These are phyloP conservation scores for Galerucella nymphaeae DNA, from an alignment of 2,888 invertebrate species.

Conservation along the genomic window DNA sequence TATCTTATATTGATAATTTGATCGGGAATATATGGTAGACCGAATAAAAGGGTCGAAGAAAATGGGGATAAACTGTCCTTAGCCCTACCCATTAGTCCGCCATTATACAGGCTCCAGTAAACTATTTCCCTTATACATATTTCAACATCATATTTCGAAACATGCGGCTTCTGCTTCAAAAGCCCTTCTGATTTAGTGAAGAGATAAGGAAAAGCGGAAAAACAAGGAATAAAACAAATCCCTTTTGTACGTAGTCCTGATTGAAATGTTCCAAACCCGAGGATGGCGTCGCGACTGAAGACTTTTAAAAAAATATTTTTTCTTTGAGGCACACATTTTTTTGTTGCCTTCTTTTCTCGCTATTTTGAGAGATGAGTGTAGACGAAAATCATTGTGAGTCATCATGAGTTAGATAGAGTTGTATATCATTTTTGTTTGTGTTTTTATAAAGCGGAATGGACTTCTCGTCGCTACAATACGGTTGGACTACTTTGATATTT, in stretches of 20 bases:
- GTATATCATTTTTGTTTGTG: neutral
- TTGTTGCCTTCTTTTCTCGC: slow-evolving; percentile 7
- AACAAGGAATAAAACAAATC: slow-evolving; percentile 43
- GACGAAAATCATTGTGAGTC: slow-evolving; percentile 23
- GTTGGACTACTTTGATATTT: neutral
- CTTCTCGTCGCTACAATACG: neutral
- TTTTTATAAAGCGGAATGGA: neutral
- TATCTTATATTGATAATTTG: neutral
- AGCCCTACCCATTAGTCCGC: slow-evolving; percentile 16
- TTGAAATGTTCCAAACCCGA: slow-evolving; percentile 37
- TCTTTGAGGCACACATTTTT: slow-evolving; percentile 15
- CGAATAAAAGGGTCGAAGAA: neutral
- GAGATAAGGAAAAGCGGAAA: slow-evolving; percentile 42
- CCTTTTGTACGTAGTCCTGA: slow-evolving; percentile 44
- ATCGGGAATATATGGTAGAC: neutral
- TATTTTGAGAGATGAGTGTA: slow-evolving; percentile 15
- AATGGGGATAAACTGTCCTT: neutral
- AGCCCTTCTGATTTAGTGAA: slow-evolving; percentile 42
- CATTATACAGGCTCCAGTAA: slow-evolving; percentile 34
- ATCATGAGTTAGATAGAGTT: slow-evolving; percentile 13
- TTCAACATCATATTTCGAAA: slow-evolving; percentile 43
- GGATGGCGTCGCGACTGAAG: slow-evolving; percentile 27
- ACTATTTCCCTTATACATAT: slow-evolving; percentile 43
- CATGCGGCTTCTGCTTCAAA: slow-evolving; percentile 40
- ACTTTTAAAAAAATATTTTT: slow-evolving; percentile 32